A percentile compares a stretch with the other conserved stretches of the same genome.
phyloP scores from a whole-genome alignment of 2,888 invertebrate genomes.

The Syrista parreyssii region DNA sequence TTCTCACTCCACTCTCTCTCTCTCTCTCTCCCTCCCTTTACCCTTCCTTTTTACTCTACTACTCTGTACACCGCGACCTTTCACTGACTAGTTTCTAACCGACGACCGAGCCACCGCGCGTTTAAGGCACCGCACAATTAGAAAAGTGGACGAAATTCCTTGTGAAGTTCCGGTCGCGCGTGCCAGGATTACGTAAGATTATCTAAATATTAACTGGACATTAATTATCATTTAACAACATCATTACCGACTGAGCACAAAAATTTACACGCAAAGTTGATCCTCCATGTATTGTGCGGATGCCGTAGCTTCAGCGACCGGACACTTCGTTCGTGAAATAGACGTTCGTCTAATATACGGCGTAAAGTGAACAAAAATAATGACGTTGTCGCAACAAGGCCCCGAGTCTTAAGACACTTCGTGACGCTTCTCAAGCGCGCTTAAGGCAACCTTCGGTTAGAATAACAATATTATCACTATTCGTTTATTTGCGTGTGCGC shows the following conservation, averaged over 20 bases:
- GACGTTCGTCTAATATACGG: background rate
- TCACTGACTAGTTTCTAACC: conserved; percentile 63
- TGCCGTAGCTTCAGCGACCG: background rate
- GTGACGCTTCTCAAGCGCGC: conserved; percentile 28
- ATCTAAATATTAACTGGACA: no score
- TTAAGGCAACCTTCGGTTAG: conserved; percentile 47
- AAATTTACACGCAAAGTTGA: no score
- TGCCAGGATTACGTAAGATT: background rate
- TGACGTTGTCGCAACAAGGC: conserved; percentile 32
- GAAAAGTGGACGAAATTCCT: conserved; percentile 6
- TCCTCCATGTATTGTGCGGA: background rate
- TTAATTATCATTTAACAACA: no score
- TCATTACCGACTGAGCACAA: no score
- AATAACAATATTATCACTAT: conserved; percentile 12
- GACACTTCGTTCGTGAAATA: background rate
- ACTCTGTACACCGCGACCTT: conserved; percentile 31
- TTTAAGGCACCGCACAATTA: conserved; percentile 35
- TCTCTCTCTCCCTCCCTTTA: conserved; percentile 24
- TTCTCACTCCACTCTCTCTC: conserved; percentile 32
- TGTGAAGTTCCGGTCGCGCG: background rate
- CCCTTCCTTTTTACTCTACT: conserved; percentile 23
- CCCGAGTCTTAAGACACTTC: conserved; percentile 47
- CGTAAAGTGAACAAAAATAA: no score
- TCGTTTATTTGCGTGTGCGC: background rate
- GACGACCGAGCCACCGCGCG: conserved; percentile 32